phyloP scores from a whole-genome alignment of 2,797 vertebrate genomes.

The Artibeus jamaicensis region DNA sequence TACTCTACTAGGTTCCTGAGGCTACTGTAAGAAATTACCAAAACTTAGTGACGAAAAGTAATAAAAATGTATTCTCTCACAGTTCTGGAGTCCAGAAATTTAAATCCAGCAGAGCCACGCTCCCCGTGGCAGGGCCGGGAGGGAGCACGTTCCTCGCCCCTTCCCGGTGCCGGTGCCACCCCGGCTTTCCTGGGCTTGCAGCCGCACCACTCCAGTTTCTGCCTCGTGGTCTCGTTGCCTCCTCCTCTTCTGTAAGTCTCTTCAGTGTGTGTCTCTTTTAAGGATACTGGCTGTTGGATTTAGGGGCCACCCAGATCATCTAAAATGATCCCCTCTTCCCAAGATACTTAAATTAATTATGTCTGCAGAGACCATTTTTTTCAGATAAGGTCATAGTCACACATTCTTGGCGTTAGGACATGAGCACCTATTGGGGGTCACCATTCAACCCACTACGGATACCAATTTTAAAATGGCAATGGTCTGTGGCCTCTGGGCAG shows the following conservation, averaged over 20 bases:
- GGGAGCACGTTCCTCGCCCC: neutral
- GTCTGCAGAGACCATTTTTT: neutral
- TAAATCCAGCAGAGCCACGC: neutral
- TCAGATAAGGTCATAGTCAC: neutral
- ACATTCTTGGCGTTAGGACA: neutral
- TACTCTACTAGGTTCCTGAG: neutral
- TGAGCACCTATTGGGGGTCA: neutral
- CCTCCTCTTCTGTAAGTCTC: neutral
- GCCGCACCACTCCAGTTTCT: neutral
- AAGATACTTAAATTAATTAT: neutral
- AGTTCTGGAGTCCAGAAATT: neutral
- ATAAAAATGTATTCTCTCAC: neutral
- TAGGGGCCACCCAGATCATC: neutral
- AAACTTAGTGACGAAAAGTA: neutral
- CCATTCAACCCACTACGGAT: neutral
- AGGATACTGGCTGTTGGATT: neutral
- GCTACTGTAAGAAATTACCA: neutral
- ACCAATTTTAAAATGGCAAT: neutral
- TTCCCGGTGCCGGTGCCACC: neutral
- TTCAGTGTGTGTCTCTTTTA: neutral
- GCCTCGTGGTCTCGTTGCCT: neutral
- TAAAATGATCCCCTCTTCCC: neutral
- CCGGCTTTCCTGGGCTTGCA: neutral
- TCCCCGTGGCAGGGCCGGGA: neutral
- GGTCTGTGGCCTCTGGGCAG: neutral